These are phyloP conservation scores for Eubucco bourcierii DNA, from an alignment of 2,113 vertebrate species.

Conservation along the genomic window DNA sequence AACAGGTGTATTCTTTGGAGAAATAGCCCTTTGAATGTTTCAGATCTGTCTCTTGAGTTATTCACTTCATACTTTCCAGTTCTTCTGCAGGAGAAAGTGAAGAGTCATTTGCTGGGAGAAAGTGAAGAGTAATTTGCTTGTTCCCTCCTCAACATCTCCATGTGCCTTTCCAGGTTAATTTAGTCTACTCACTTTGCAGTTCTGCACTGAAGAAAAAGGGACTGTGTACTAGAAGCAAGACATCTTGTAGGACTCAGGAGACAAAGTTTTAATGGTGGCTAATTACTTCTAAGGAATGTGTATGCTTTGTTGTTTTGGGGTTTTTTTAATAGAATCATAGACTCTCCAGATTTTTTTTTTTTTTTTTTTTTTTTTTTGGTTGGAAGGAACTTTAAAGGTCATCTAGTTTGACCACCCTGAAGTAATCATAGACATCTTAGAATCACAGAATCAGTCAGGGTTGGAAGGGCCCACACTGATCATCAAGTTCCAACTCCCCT, in stretches of 20 bases:
- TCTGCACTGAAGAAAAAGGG: neutral
- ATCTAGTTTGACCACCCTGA: too few species aligned
- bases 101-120: neutral
- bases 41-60: neutral
- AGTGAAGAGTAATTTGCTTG: neutral
- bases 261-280: neutral
- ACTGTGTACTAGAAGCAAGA: neutral
- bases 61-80: neutral
- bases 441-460: too few species aligned
- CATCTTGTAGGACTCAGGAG: neutral
- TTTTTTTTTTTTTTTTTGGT: neutral
- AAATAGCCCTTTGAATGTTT: neutral
- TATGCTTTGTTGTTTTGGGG: too few species aligned
- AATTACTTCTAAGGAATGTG: neutral
- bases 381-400: neutral
- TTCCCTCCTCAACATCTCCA: rapidly evolving
- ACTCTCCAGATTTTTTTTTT: too few species aligned
- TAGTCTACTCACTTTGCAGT: neutral
- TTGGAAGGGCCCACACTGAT: too few species aligned
- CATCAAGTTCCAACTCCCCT: too few species aligned
- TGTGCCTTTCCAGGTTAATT: neutral
- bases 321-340: neutral
- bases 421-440: too few species aligned
- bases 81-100: neutral
- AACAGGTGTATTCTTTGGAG: neutral